These are phyloP conservation scores for Chelon auratus DNA, from an alignment of 2,797 vertebrate genomes.

Conservation along the genomic window DNA sequence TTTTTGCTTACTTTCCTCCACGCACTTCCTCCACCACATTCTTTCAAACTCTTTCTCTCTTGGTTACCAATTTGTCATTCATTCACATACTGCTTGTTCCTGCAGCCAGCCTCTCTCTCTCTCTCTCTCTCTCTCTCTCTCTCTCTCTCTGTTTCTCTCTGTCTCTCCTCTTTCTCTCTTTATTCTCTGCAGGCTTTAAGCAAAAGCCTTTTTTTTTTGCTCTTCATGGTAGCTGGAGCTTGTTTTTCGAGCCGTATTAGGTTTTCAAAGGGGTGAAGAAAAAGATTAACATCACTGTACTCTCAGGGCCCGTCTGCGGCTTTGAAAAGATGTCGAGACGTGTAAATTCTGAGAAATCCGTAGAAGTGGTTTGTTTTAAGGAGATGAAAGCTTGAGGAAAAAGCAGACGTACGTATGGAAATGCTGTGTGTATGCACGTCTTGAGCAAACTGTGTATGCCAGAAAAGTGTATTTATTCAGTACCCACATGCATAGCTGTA, in stretches of 20 bases:
- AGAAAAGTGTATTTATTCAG: too few species aligned
- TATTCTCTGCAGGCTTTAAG: constrained; percentile 23
- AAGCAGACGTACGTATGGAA: too few species aligned
- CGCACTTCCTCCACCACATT: too few species aligned
- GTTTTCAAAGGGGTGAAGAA: constrained; percentile 22
- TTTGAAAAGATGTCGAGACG: constrained; percentile 8
- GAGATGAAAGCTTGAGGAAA: constrained; percentile 13
- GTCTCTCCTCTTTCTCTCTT: background rate
- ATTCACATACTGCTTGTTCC: too few species aligned
- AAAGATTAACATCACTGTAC: constrained; percentile 43
- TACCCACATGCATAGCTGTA: too few species aligned
- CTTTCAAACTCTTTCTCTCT: too few species aligned
- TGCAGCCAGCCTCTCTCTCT: background rate
- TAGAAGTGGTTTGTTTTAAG: constrained; percentile 15
- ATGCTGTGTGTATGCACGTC: too few species aligned
- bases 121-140: background rate
- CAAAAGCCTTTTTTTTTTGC: constrained; percentile 14
- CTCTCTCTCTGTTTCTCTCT: background rate
- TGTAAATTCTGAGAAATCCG: background rate
- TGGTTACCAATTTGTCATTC: too few species aligned
- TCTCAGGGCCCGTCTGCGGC: constrained; percentile 9
- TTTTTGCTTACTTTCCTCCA: background rate
- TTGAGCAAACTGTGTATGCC: too few species aligned
- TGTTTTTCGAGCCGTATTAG: constrained; percentile 20
- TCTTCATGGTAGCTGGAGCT: constrained; percentile 10